phyloP scores from a whole-genome alignment of 2,113 vertebrate species.

The Petroica traversi region DNA sequence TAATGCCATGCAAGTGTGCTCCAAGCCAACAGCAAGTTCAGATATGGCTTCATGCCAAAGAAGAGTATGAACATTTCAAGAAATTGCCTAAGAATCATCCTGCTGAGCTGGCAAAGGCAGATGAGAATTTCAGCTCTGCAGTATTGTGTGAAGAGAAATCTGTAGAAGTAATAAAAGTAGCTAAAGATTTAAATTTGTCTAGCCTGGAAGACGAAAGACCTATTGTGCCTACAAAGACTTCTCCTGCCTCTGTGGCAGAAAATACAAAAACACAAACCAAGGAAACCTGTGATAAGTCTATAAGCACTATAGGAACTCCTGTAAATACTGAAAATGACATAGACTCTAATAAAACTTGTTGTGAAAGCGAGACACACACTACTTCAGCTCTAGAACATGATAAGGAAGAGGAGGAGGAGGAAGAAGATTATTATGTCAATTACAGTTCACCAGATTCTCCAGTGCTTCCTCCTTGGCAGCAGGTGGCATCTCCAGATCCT shows the following conservation, averaged over 20 bases:
- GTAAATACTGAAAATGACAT: constrained; percentile 7
- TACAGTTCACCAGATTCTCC: constrained; percentile 81
- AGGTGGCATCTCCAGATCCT: constrained; percentile 70
- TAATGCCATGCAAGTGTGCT: constrained; percentile 93
- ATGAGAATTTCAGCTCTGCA: constrained; percentile 34
- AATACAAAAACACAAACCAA: constrained; percentile 48
- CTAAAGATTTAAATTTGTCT: constrained; percentile 50
- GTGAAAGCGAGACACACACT: constrained; percentile 38
- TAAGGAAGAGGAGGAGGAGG: constrained; percentile 66
- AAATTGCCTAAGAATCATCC: constrained; percentile 70
- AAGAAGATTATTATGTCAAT: constrained; percentile 64
- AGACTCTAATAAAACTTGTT: constrained; percentile 32
- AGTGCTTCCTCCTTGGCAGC: constrained; percentile 86
- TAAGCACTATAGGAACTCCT: constrained; percentile 56
- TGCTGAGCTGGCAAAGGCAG: constrained; percentile 55
- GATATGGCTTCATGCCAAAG: constrained; percentile 93
- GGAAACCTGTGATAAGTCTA: constrained; percentile 63
- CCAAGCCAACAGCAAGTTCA: constrained; percentile 89
- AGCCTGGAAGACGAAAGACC: constrained; percentile 58
- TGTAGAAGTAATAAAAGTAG: constrained; percentile 54
- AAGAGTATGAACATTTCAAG: constrained; percentile 86
- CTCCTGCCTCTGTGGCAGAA: constrained; percentile 47
- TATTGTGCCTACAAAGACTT: constrained; percentile 67
- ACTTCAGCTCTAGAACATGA: constrained; percentile 52
- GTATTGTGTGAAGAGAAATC: constrained; percentile 56